These are phyloP conservation scores for Sminthurides bifidus DNA, from an alignment of 1,140 invertebrate species.

Conservation along the genomic window DNA sequence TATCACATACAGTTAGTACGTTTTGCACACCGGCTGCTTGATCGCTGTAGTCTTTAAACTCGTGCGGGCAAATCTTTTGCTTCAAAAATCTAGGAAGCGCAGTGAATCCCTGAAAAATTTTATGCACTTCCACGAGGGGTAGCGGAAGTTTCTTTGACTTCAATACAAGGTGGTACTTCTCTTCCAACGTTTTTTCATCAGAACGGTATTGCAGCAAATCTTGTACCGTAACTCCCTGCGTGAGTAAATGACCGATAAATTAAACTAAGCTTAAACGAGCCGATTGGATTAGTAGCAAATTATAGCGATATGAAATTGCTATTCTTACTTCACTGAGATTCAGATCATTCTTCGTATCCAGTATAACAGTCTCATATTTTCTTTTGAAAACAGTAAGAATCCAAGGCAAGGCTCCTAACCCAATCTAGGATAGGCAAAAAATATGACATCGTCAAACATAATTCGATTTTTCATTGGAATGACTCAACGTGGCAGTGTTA, in stretches of 20 bases:
- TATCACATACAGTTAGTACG: slow-evolving; percentile 31
- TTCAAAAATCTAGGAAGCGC: slow-evolving; percentile 11
- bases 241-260: too few relatives aligned
- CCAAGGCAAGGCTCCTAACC: slow-evolving; percentile 16
- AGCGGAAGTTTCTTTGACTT: too few relatives aligned
- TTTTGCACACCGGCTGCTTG: slow-evolving; percentile 3
- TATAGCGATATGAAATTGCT: too few relatives aligned
- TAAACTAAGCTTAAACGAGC: too few relatives aligned
- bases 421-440: slow-evolving; percentile 7
- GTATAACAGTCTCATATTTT: slow-evolving; percentile 29
- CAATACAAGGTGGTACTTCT: too few relatives aligned
- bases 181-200: too few relatives aligned
- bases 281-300: too few relatives aligned
- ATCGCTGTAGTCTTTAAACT: slow-evolving; percentile 10
- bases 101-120: slow-evolving; percentile 17
- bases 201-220: too few relatives aligned
- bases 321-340: slow-evolving; percentile 16
- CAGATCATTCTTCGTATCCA: slow-evolving; percentile 20
- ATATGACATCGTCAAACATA: neutral
- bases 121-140: slow-evolving; percentile 26
- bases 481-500: neutral
- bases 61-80: slow-evolving; percentile 12
- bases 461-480: slow-evolving; percentile 3
- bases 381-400: slow-evolving; percentile 55
- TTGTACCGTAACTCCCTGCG: too few relatives aligned